A percentile compares a stretch with the other conserved stretches of the same genome.
phyloP scores from a whole-genome alignment of 2,888 invertebrate species.

The Chouioia cunea region DNA sequence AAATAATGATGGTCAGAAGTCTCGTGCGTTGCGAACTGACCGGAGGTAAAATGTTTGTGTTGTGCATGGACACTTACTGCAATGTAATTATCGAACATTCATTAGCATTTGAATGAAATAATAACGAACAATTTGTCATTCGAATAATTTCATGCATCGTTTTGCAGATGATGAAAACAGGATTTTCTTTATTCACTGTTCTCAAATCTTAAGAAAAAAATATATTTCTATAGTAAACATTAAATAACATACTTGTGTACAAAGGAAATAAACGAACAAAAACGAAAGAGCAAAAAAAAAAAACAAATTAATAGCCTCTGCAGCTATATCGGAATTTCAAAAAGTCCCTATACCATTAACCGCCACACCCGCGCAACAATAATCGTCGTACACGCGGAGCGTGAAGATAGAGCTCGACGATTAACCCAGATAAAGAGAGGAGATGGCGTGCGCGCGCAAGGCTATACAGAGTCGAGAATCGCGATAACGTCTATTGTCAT shows the following conservation, averaged over 20 bases:
- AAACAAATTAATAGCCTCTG: not conserved
- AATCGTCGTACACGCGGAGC: not conserved
- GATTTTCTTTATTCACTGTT: not conserved
- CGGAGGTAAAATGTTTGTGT: slow-evolving; percentile 14
- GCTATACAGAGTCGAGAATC: too few relatives aligned
- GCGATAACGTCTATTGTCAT: too few relatives aligned
- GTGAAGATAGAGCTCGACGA: slow-evolving; percentile 7
- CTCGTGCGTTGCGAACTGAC: not conserved
- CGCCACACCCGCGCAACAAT: slow-evolving; percentile 4
- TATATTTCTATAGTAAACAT: too few relatives aligned
- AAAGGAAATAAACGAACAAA: too few relatives aligned
- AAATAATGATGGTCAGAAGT: slow-evolving; percentile 18
- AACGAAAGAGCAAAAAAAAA: too few relatives aligned
- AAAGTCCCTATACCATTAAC: not conserved
- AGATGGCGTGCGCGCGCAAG: too few relatives aligned
- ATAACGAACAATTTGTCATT: too few relatives aligned
- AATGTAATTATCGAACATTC: not conserved
- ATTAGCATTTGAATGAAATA: too few relatives aligned
- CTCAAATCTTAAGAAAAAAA: too few relatives aligned
- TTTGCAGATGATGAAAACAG: slow-evolving; percentile 2
- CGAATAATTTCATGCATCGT: not conserved
- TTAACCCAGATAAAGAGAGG: slow-evolving; percentile 13
- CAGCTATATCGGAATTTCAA: not conserved
- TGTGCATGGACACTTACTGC: slow-evolving; percentile 28
- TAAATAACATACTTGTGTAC: too few relatives aligned